phyloP scores from a whole-genome alignment of 1,140 invertebrate species.

The Nylanderia fulva region DNA sequence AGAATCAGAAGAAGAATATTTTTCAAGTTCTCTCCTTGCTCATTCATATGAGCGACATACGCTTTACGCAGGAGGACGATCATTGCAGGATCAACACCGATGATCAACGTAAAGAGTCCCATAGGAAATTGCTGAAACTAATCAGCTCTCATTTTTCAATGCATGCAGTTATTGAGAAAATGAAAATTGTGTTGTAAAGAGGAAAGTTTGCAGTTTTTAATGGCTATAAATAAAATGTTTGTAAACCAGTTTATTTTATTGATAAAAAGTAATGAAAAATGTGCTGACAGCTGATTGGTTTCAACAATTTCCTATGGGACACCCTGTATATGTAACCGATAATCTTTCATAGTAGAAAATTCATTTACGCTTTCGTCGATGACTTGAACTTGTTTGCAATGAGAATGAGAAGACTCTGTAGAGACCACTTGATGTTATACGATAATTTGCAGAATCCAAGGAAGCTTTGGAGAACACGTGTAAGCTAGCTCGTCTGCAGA shows the following conservation, averaged over 20 bases:
- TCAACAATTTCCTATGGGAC: no score
- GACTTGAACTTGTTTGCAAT: background rate
- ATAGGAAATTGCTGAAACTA: no score
- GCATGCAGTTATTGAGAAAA: no score
- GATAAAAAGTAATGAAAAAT: no score
- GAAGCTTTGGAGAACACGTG: slow-evolving; percentile 56
- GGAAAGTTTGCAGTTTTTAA: no score
- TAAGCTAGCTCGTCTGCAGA: slow-evolving; percentile 8
- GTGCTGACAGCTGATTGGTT: no score
- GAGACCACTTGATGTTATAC: background rate
- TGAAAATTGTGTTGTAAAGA: no score
- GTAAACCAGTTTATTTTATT: no score
- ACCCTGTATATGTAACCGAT: slow-evolving; percentile 62
- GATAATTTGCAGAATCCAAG: slow-evolving; percentile 52
- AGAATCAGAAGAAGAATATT: slow-evolving; percentile 82
- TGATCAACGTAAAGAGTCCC: no score
- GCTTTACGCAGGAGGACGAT: slow-evolving; percentile 75
- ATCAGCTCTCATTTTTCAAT: no score
- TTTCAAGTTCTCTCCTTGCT: slow-evolving; percentile 86
- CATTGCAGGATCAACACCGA: slow-evolving; percentile 76
- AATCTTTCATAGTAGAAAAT: background rate
- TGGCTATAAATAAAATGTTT: no score
- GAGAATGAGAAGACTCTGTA: background rate
- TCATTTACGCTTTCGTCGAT: background rate
- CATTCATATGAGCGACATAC: slow-evolving; percentile 85